Evolutionary conservation across 2,888 invertebrate species (phyloP).

Genomic region (Chymomyza fuscimana): DNA sequence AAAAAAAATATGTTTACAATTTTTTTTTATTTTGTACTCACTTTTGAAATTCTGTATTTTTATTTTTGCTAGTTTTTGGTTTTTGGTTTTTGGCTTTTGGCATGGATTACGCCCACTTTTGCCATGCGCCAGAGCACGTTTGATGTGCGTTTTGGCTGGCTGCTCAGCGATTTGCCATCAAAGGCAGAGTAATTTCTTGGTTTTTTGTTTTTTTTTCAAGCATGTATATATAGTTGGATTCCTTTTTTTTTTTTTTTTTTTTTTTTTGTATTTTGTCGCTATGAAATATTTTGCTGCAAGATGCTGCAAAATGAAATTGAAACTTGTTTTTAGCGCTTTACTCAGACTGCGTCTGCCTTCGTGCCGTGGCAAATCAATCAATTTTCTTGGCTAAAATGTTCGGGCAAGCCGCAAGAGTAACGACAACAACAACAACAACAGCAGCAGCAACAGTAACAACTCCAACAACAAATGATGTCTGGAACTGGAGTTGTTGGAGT

Average conservation of each 20-base stretch:
- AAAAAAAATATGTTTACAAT: background rate
- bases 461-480: background rate
- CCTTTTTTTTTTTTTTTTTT: background rate
- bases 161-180: slow-evolving; percentile 13
- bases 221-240: background rate
- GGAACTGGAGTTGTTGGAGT: background rate
- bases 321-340: slow-evolving; percentile 57
- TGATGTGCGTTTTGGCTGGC: slow-evolving; percentile 4
- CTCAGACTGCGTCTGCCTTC: slow-evolving; percentile 20
- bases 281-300: slow-evolving; percentile 2
- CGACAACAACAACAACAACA: background rate
- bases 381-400: slow-evolving; percentile 59
- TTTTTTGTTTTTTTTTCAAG: too few relatives aligned
- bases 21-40: background rate
- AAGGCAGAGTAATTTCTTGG: slow-evolving; percentile 25
- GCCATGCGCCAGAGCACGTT: slow-evolving; percentile 15
- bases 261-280: slow-evolving; percentile 21
- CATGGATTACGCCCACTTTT: slow-evolving; percentile 57
- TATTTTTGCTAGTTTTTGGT: background rate
- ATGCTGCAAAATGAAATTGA: slow-evolving; percentile 60
- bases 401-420: slow-evolving; percentile 3
- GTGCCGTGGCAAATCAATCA: slow-evolving; percentile 77
- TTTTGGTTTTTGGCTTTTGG: slow-evolving; percentile 4
- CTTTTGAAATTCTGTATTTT: background rate
- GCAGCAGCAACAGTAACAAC: background rate